A percentile compares a stretch with the other conserved stretches of the same genome.
These are phyloP conservation scores for Ochropacha duplaris DNA, from an alignment of 2,888 invertebrate genomes.

Conservation along the genomic window DNA sequence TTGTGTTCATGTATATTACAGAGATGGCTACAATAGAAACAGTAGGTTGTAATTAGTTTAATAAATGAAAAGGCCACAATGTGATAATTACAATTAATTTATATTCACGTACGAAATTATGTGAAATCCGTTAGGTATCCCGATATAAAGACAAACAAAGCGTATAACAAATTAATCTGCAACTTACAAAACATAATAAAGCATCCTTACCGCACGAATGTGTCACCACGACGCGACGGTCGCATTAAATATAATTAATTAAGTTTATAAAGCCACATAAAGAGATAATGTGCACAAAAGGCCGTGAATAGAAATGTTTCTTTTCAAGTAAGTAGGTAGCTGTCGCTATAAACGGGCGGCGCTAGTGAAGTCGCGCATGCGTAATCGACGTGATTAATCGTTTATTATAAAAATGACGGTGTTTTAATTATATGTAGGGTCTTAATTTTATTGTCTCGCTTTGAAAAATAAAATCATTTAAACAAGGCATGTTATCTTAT, in stretches of 20 bases:
- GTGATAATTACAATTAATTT: too few species aligned
- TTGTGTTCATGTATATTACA: too few species aligned
- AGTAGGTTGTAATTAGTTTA: neutral
- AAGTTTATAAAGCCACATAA: constrained; percentile 47
- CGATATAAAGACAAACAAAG: constrained; percentile 22
- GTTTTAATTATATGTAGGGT: neutral
- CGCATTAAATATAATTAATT: constrained; percentile 77
- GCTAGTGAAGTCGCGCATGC: constrained; percentile 63
- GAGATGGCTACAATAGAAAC: too few species aligned
- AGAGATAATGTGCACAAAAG: constrained; percentile 57
- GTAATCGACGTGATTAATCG: constrained; percentile 62
- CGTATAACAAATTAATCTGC: constrained; percentile 39
- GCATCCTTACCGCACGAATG: constrained; percentile 22
- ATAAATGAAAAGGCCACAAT: neutral
- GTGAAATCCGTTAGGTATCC: neutral
- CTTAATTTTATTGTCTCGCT: neutral
- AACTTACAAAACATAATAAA: constrained; percentile 19
- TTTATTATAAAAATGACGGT: constrained; percentile 15
- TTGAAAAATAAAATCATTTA: neutral
- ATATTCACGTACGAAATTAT: neutral
- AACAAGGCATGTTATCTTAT: neutral
- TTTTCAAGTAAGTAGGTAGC: constrained; percentile 68
- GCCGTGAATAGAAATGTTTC: constrained; percentile 56
- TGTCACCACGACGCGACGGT: constrained; percentile 45
- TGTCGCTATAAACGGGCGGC: constrained; percentile 61